Conservation (phyloP, 2,797 vertebrate species). For the Paedocypris micromegethes region DNA sequence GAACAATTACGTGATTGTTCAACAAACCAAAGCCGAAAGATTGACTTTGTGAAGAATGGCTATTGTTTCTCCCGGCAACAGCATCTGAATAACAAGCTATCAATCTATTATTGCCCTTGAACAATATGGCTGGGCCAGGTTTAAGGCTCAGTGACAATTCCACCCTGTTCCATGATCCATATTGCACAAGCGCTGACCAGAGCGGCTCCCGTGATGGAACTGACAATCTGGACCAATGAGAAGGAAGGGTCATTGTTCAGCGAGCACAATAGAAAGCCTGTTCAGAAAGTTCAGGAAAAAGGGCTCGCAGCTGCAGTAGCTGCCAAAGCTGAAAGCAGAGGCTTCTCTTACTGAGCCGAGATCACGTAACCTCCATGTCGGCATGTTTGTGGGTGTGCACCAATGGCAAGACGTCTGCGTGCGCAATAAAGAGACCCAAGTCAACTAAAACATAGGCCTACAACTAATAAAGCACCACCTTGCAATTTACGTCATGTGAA, state of each 20-base stretch:
- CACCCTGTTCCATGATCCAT: conserved; percentile 27
- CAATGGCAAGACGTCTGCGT: neutral
- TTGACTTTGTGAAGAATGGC: no score
- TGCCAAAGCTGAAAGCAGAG: conserved; percentile 42
- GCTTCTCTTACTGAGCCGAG: conserved; percentile 14
- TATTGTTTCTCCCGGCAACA: neutral
- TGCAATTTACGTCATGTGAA: no score
- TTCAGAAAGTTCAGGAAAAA: conserved; percentile 70
- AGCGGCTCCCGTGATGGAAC: conserved; percentile 59
- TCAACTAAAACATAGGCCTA: neutral
- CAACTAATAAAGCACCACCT: no score
- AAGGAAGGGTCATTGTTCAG: conserved; percentile 80
- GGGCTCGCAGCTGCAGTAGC: conserved; percentile 55
- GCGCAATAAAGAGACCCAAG: neutral
- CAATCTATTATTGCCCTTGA: neutral
- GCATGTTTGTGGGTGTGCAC: neutral
- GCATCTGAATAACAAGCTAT: neutral
- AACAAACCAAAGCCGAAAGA: no score
- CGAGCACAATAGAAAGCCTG: conserved; percentile 80
- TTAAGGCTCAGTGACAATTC: conserved; percentile 36
- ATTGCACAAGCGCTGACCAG: conserved; percentile 53
- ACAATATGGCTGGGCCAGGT: conserved; percentile 4
- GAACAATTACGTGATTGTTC: no score
- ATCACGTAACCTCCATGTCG: conserved; percentile 18
- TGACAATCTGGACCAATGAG: conserved; percentile 68